Percentiles rank a stretch among this genome's conserved stretches.
Conservation (phyloP, 92 coral and sea anemone genomes). For the Zoanthus sansibaricus region DNA sequence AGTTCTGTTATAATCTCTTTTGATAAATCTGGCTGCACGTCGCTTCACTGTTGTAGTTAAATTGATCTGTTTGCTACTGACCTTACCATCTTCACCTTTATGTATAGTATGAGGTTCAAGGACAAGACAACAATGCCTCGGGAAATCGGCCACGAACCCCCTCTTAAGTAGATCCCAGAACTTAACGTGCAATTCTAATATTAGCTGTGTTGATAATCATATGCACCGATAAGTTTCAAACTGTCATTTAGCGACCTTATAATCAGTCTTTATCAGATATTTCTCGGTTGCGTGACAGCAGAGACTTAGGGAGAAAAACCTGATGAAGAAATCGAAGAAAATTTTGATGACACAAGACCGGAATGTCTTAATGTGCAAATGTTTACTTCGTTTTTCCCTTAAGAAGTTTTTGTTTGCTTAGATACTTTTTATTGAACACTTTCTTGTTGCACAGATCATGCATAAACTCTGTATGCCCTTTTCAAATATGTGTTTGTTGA, state of each 20-base stretch:
- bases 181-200: too few relatives aligned
- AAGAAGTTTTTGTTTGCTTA: neutral
- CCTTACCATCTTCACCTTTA: too few relatives aligned
- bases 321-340: neutral
- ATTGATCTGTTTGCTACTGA: too few relatives aligned
- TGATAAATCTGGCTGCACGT: too few relatives aligned
- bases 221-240: neutral
- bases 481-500: slow-evolving; percentile 24
- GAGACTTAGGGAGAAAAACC: neutral
- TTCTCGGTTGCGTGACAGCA: neutral
- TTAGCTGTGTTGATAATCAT: neutral
- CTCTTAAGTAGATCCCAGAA: too few relatives aligned
- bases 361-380: neutral
- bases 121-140: too few relatives aligned
- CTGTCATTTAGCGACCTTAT: neutral
- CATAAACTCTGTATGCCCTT: neutral
- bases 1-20: too few relatives aligned
- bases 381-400: neutral
- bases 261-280: neutral
- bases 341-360: neutral
- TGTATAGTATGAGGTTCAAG: too few relatives aligned
- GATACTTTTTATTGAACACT: too few relatives aligned
- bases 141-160: too few relatives aligned
- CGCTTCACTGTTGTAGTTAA: too few relatives aligned
- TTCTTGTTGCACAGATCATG: neutral